These are phyloP conservation scores for Drosophila seclusa DNA, from an alignment of 2,888 invertebrate genomes.

Conservation along the genomic window DNA sequence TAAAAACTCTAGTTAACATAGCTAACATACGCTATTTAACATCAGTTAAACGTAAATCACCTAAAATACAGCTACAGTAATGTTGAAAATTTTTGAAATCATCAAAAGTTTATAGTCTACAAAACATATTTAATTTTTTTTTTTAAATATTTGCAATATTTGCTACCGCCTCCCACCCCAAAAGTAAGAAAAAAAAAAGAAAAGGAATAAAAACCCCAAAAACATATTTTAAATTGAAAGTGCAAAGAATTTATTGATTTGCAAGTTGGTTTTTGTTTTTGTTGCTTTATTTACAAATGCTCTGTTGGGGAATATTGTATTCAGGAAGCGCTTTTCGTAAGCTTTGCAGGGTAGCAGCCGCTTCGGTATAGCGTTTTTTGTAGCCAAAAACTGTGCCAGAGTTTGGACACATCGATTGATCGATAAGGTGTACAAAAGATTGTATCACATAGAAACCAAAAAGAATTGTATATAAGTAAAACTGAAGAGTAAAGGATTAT, in stretches of 20 bases:
- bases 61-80: neutral
- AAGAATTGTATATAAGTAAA: slow-evolving; percentile 16
- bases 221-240: slow-evolving; percentile 28
- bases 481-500: slow-evolving; percentile 30
- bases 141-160: too few species aligned
- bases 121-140: neutral
- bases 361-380: slow-evolving; percentile 39
- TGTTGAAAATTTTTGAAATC: neutral
- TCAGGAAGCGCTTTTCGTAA: slow-evolving; percentile 40
- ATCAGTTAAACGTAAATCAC: neutral
- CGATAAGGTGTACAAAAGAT: slow-evolving; percentile 14
- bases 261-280: slow-evolving; percentile 16
- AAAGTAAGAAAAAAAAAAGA: neutral
- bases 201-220: slow-evolving; percentile 8
- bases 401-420: slow-evolving; percentile 23
- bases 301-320: slow-evolving; percentile 34
- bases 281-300: slow-evolving; percentile 51
- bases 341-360: slow-evolving; percentile 63
- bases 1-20: neutral
- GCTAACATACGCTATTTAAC: neutral
- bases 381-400: slow-evolving; percentile 38
- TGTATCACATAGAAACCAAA: slow-evolving; percentile 14
- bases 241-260: slow-evolving; percentile 52
- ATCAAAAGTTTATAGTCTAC: neutral
- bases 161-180: too few species aligned